A percentile compares a stretch with the other conserved stretches of the same genome.
phyloP scores from a whole-genome alignment of 2,797 vertebrate species.

The Carcharodon carcharias region DNA sequence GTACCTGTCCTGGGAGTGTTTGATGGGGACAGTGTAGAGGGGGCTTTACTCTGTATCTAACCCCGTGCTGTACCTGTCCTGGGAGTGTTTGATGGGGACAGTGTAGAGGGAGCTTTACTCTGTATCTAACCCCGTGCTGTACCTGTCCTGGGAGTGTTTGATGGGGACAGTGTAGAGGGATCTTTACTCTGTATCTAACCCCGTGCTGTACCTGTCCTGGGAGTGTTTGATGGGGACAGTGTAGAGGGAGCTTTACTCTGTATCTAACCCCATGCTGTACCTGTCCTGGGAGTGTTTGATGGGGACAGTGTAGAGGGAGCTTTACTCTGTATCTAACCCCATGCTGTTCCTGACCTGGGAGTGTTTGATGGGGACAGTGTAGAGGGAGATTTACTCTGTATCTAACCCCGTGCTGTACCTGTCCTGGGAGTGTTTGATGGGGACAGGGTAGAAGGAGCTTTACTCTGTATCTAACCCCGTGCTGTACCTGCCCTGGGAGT shows the following conservation, averaged over 20 bases:
- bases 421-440: not conserved
- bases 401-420: not conserved
- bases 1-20: not conserved
- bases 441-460: not conserved
- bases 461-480: not conserved
- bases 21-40: too few relatives aligned
- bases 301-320: not conserved
- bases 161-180: not conserved
- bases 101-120: not conserved
- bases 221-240: not conserved
- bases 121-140: not conserved
- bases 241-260: not conserved
- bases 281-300: not conserved
- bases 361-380: too few relatives aligned
- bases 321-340: not conserved
- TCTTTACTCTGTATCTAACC: not conserved
- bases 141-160: not conserved
- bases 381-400: conserved; percentile 9
- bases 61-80: not conserved
- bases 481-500: not conserved
- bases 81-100: not conserved
- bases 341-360: not conserved
- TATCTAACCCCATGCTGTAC: not conserved
- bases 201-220: not conserved
- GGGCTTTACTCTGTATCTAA: not conserved